Evolutionary conservation across 2,888 invertebrate species (phyloP), one percentile per base, ranked within the genome.

Genomic region (Gortyna flavago): DNA sequence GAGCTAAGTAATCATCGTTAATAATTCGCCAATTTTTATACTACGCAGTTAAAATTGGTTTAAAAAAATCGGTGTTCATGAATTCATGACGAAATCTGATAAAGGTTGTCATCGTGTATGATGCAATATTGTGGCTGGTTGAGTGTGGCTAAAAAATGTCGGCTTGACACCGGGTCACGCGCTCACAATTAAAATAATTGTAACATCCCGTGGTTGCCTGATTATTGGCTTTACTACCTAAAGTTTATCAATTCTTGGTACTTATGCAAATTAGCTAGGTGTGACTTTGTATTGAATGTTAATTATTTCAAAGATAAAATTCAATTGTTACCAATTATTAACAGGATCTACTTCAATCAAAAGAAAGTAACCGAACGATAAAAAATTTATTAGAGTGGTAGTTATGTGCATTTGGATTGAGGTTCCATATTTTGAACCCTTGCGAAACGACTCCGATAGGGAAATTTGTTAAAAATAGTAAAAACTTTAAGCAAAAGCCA

Each of bases 81-180:
- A 87, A 66, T 57, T 74, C 7, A 79, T 85, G 85, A 85, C 87
- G 87, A 77, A 85, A 88, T 75, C n/a, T 75, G 82, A 87, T 88
- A 87, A 76, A 75, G 65, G 66, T 73, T 81, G 77, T 80, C 65
- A 59, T 29, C n/a, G n/a, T 65, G 67, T 68, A 80, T 89, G 89
- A 89, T 87, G 89, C 84, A 89, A 89, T 79, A 57, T 38, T 25
- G 64, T 32, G 38, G 25, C 64, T 64, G 74, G 54, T 88, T 87
- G 79, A 69, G 64, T 78, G 32, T 61, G 7, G 11, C 71, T 61
- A 29, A 69, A 80, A 81, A 81, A 66, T 68, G 62, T 54, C 66
- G 32, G 38, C 16, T 57, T 35, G 69, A 25, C 57, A 35, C 41
- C 51, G 41, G 41, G 64, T 65, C 83, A 81, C 65, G 74, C 72